Evolutionary conservation across 2,113 vertebrate species (phyloP), one percentile per base, ranked within the genome.

Genomic region (Fukomys damarensis): DNA sequence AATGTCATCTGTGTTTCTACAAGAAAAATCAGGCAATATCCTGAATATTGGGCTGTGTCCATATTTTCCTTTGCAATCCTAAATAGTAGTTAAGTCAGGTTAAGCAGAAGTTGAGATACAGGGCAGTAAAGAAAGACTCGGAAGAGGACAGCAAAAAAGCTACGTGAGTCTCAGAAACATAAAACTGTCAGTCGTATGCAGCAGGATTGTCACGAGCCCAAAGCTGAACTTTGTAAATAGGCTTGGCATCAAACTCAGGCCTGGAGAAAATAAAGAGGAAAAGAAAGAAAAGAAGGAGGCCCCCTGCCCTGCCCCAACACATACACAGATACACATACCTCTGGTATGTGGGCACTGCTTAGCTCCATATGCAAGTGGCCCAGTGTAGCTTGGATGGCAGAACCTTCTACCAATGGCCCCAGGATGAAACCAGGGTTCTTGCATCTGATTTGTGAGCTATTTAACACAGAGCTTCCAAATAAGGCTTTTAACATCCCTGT

Each of bases 221-320:
- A 59, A 93, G 84, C 89, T 98, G 98, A 98, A 98, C 98, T 98
- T 98, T 98, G 97, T 98, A 96, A 99, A 98, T 96, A 98, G 94
- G 43, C 93, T 98, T 98, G 98, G 98, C 97, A 96, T 93, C 96
- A 84, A 89, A 79, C 83, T 96, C 92, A 89, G 88, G 97, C 72
- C 95, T 94, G 95, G 80, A 98, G 96, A 97, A 98, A 98, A 97
- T 84, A 95, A 95, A 93, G 92, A 94, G 41, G 63, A 66, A 91
- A 63, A 17, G 28, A 41, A 28, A 41, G 8, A 0, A 9, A 20
- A 17, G n/a, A 35, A 32, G 66, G 38, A 56, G 63, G 35, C 54
- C 26, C 46, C 86, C 61, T 56, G 4, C 22, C 41, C 35, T 35
- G 26, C 54, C 59, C 22, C 1, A 3, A 7, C 28, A 66, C 92